Evolutionary conservation across 2,113 vertebrate species (phyloP).

Genomic region (Parotia lawesii): DNA sequence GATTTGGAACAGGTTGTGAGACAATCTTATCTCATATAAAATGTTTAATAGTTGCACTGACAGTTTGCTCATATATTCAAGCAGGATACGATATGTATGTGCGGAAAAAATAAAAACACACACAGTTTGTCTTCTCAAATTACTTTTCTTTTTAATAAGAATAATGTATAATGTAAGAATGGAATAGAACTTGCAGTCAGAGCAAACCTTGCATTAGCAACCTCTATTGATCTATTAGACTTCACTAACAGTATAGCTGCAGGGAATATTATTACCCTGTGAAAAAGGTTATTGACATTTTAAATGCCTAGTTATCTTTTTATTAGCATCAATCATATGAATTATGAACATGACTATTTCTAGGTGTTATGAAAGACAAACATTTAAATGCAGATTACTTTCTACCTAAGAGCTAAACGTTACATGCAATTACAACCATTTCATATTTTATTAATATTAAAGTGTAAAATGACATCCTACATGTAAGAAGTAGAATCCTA

Average conservation of each 20-base stretch:
- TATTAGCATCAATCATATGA: background rate
- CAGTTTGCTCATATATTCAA: background rate
- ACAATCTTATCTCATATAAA: background rate
- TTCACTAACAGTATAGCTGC: background rate
- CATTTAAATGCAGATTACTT: background rate
- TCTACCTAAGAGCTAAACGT: background rate
- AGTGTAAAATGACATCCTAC: background rate
- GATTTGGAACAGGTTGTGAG: background rate
- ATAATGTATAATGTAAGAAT: background rate
- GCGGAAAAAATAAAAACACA: background rate
- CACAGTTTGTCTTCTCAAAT: background rate
- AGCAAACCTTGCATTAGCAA: background rate
- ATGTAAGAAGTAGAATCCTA: background rate
- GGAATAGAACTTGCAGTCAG: background rate
- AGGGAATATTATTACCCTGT: background rate
- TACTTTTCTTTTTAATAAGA: background rate
- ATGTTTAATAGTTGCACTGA: background rate
- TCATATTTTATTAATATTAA: background rate
- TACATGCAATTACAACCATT: background rate
- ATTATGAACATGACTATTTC: background rate
- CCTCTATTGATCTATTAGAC: background rate
- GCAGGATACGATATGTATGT: accelerated
- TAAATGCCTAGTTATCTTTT: background rate
- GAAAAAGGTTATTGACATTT: background rate
- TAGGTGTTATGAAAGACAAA: background rate